These are phyloP conservation scores for Campopleginae sp. DNA, from an alignment of 2,888 invertebrate genomes.

Conservation along the genomic window DNA sequence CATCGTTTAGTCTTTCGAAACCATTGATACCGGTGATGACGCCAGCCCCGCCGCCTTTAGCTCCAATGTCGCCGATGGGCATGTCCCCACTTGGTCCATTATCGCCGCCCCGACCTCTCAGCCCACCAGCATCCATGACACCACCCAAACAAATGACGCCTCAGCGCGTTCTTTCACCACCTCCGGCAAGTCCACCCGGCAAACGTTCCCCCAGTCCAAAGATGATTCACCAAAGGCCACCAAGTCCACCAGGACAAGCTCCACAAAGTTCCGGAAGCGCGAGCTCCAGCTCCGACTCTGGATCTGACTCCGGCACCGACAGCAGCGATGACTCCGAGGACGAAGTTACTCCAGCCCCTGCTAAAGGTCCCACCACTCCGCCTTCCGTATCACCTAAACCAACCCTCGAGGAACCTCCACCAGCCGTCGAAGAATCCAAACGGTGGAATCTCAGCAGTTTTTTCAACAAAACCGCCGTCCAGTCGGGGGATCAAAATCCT, in stretches of 20 bases:
- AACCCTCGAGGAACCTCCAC: slow-evolving; percentile 75
- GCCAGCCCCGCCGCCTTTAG: slow-evolving; percentile 83
- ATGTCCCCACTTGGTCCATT: slow-evolving; percentile 78
- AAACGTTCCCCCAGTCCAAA: slow-evolving; percentile 69
- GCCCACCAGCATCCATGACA: slow-evolving; percentile 69
- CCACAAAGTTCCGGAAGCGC: slow-evolving; percentile 85
- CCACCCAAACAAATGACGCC: slow-evolving; percentile 72
- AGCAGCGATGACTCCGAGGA: slow-evolving; percentile 86
- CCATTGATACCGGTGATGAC: slow-evolving; percentile 83
- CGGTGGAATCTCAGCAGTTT: slow-evolving; percentile 83
- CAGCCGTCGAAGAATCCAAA: slow-evolving; percentile 84
- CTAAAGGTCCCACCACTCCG: slow-evolving; percentile 83
- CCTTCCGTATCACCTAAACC: slow-evolving; percentile 78
- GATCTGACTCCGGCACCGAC: slow-evolving; percentile 87
- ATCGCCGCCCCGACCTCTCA: slow-evolving; percentile 76
- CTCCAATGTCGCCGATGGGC: slow-evolving; percentile 85
- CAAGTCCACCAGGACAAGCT: slow-evolving; percentile 84
- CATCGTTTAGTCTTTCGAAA: slow-evolving; percentile 84
- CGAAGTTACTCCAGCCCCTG: slow-evolving; percentile 76
- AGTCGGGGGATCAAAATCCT: slow-evolving; percentile 74
- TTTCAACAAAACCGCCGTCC: slow-evolving; percentile 78
- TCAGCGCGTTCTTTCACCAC: slow-evolving; percentile 71
- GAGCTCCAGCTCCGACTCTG: slow-evolving; percentile 88
- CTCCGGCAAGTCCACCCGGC: slow-evolving; percentile 66
- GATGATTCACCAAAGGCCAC: slow-evolving; percentile 76